phyloP scores from a whole-genome alignment of 1,140 invertebrate genomes.

The Luehdorfia chinensis region DNA sequence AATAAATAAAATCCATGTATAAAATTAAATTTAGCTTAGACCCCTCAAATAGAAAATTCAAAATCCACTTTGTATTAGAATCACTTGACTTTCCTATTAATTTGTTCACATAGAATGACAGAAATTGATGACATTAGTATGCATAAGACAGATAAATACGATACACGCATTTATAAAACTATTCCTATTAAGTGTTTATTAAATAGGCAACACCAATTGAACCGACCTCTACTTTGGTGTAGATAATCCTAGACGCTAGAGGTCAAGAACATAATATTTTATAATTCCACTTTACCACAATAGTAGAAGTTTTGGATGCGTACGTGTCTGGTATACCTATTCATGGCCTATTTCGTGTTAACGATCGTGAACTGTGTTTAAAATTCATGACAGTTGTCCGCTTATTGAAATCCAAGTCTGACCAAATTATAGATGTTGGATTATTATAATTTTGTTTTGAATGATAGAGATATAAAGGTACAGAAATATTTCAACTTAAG shows the following conservation, averaged over 20 bases:
- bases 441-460: too few species aligned
- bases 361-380: background rate
- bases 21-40: too few species aligned
- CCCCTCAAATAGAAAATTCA: too few species aligned
- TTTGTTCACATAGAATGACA: too few species aligned
- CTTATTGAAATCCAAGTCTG: slow-evolving; percentile 2
- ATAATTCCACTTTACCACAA: slow-evolving; percentile 9
- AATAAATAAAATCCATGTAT: too few species aligned
- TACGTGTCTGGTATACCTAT: slow-evolving; percentile 3
- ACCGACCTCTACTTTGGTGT: slow-evolving; percentile 24
- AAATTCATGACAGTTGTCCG: slow-evolving; percentile 1
- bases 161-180: background rate
- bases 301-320: slow-evolving; percentile 1
- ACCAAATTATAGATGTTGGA: background rate
- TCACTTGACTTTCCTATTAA: too few species aligned
- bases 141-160: too few species aligned
- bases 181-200: background rate
- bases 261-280: slow-evolving; percentile 29
- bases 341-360: slow-evolving; percentile 7
- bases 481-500: too few species aligned
- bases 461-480: too few species aligned
- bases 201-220: slow-evolving; percentile 22
- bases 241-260: slow-evolving; percentile 26
- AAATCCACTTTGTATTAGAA: too few species aligned
- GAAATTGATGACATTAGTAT: too few species aligned